Conservation (phyloP, 92 coral and sea anemone species). For the Porites divaricata region DNA sequence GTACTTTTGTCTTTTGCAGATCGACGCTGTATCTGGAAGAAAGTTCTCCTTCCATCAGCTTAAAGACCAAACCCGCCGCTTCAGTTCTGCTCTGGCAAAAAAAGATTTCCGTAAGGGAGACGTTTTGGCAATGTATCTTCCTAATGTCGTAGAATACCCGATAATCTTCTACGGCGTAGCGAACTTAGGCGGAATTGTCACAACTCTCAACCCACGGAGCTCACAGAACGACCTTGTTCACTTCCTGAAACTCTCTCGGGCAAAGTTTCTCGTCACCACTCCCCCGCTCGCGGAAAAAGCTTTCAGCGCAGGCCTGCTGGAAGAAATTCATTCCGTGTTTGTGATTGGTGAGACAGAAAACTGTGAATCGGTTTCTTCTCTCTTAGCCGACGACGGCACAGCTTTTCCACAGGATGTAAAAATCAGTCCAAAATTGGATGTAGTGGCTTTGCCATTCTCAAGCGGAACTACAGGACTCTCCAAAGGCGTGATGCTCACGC, state of each 20-base stretch:
- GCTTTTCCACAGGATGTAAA: slow-evolving; percentile 64
- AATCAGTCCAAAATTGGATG: slow-evolving; percentile 76
- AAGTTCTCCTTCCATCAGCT: slow-evolving; percentile 67
- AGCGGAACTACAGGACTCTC: slow-evolving; percentile 95
- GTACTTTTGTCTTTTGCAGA: slow-evolving; percentile 37
- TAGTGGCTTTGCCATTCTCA: slow-evolving; percentile 74
- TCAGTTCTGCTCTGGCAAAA: slow-evolving; percentile 70
- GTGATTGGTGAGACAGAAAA: slow-evolving; percentile 77
- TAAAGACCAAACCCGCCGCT: slow-evolving; percentile 53
- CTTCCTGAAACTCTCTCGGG: slow-evolving; percentile 76
- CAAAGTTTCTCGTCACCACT: slow-evolving; percentile 70
- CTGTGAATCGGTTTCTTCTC: slow-evolving; percentile 67
- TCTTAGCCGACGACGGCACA: slow-evolving; percentile 79
- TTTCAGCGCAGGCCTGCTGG: slow-evolving; percentile 54
- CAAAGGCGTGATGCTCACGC: slow-evolving; percentile 91
- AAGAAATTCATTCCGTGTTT: slow-evolving; percentile 67
- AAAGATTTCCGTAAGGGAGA: slow-evolving; percentile 84
- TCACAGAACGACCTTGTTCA: slow-evolving; percentile 68
- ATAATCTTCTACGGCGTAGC: slow-evolving; percentile 73
- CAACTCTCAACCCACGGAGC: slow-evolving; percentile 72
- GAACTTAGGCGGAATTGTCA: slow-evolving; percentile 74
- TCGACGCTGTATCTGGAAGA: slow-evolving; percentile 64
- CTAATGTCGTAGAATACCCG: slow-evolving; percentile 69
- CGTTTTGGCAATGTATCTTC: slow-evolving; percentile 66
- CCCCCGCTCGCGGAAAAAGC: slow-evolving; percentile 76